Evolutionary conservation across 2,797 vertebrate genomes (phyloP), one percentile per base, ranked within the genome.

Genomic region (Muscicapa comitata): DNA sequence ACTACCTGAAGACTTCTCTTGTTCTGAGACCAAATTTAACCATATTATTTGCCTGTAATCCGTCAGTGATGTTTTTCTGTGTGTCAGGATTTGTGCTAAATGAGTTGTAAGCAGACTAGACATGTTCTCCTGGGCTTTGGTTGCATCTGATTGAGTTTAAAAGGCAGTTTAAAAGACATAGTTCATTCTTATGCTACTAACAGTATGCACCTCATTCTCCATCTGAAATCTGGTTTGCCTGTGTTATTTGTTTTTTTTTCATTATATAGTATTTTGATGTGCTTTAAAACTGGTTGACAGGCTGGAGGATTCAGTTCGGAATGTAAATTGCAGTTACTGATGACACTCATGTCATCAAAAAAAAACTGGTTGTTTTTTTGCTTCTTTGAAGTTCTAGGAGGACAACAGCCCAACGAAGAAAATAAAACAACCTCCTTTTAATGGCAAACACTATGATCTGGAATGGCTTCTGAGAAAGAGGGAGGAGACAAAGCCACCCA

Each of bases 271-370:
- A 28, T 13, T 18, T 50, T 38, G 76, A 9, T 35, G 5, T 63
- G 48, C 33, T 82, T 68, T 53, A 71, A 76, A 75, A 59, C 16
- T 42, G 28, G 7, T 33, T 53, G 48, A 70, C 14, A 62, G 40
- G 18, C 37, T 76, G 20, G 21, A 73, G 8, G 45, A 50, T 45
- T 67, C 7, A 5, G 9, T 45, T 79, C 43, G 77, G 51, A 23
- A 68, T 13, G 5, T 4, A 2, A 59, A 20, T 45, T 83, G 33
- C 1, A 4, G 24, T 53, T 88, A 74, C 6, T 63, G 63, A 28
- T 50, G 43, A 53, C 0, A 0, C 5, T 67, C 0, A 0, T 53
- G 51, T n/a, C n/a, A n/a, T n/a, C n/a, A n/a, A n/a, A n/a, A n/a
- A n/a, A n/a, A 45, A 88, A 50, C 7, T 67, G 13, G 5, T 28